Evolutionary conservation across 2,888 invertebrate species (phyloP).

Genomic region (Epicampocera succincta): DNA sequence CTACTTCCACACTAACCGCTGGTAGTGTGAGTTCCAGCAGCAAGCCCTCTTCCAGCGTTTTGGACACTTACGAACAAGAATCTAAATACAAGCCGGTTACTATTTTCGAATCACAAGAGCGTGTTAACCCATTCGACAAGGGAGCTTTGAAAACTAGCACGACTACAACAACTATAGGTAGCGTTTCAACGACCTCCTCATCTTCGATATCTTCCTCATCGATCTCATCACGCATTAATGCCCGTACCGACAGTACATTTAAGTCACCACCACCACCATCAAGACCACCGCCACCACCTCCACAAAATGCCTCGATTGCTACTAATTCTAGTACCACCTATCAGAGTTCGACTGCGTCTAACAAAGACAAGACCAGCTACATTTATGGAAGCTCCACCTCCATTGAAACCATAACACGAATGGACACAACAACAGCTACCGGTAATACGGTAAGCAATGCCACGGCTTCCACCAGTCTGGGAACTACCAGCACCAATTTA

Average conservation of each 20-base stretch:
- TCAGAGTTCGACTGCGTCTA: conserved; percentile 74
- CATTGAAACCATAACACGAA: conserved; percentile 78
- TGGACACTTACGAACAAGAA: conserved; percentile 76
- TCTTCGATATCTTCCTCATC: conserved; percentile 78
- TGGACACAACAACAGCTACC: conserved; percentile 78
- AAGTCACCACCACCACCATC: conserved; percentile 78
- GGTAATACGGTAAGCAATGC: conserved; percentile 70
- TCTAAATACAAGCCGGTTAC: conserved; percentile 79
- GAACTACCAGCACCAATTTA: conserved; percentile 72
- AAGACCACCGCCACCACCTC: conserved; percentile 78
- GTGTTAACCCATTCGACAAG: conserved; percentile 82
- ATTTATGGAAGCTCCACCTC: conserved; percentile 77
- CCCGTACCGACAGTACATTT: conserved; percentile 76
- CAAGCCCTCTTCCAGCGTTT: conserved; percentile 79
- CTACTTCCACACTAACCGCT: conserved; percentile 71
- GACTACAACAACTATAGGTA: conserved; percentile 72
- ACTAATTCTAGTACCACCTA: conserved; percentile 73
- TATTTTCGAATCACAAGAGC: conserved; percentile 80
- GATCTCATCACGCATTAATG: conserved; percentile 78
- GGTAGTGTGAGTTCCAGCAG: conserved; percentile 73
- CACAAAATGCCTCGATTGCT: conserved; percentile 68
- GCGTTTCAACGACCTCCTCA: conserved; percentile 73
- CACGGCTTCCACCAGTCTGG: conserved; percentile 65
- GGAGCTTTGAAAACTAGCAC: conserved; percentile 72
- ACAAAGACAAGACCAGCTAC: conserved; percentile 74